Evolutionary conservation across 2,888 invertebrate species (phyloP).

Genomic region (Drosophila mayaguana): DNA sequence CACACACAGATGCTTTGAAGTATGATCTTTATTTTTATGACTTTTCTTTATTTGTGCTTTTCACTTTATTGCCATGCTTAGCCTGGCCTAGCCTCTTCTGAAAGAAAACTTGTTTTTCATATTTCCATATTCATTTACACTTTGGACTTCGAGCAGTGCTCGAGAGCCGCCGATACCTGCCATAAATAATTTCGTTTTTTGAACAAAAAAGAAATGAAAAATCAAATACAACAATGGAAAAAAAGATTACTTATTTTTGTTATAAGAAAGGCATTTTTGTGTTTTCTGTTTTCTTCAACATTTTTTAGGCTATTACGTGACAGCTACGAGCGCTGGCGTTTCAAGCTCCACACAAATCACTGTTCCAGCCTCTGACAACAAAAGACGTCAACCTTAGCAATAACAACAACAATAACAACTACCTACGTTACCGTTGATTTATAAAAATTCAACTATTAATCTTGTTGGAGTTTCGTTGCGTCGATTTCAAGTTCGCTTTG

Average conservation of each 20-base stretch:
- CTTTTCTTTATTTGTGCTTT: conserved; percentile 63
- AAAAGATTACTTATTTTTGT: conserved; percentile 18
- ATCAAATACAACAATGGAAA: conserved; percentile 12
- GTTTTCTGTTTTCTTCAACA: conserved; percentile 20
- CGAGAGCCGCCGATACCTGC: conserved; percentile 22
- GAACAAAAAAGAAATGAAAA: conserved; percentile 3
- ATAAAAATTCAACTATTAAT: conserved; percentile 74
- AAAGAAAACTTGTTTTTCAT: conserved; percentile 72
- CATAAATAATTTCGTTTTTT: conserved; percentile 18
- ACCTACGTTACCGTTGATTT: conserved; percentile 63
- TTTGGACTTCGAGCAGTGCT: conserved; percentile 38
- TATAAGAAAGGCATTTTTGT: conserved; percentile 25
- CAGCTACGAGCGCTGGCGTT: conserved; percentile 38
- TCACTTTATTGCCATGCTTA: conserved; percentile 50
- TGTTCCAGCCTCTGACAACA: conserved; percentile 27
- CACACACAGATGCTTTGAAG: conserved; percentile 13
- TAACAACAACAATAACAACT: conserved; percentile 21
- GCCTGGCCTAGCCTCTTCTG: conserved; percentile 8
- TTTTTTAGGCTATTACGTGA: conserved; percentile 56
- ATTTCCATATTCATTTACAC: conserved; percentile 71
- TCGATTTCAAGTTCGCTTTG: conserved; percentile 38
- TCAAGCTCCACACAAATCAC: conserved; percentile 35
- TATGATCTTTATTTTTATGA: conserved; percentile 58
- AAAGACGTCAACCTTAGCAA: conserved; percentile 45
- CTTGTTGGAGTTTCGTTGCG: conserved; percentile 50